Evolutionary conservation across 2,113 vertebrate species (phyloP), one percentile per base, ranked within the genome.

Genomic region (Myotis brandtii): DNA sequence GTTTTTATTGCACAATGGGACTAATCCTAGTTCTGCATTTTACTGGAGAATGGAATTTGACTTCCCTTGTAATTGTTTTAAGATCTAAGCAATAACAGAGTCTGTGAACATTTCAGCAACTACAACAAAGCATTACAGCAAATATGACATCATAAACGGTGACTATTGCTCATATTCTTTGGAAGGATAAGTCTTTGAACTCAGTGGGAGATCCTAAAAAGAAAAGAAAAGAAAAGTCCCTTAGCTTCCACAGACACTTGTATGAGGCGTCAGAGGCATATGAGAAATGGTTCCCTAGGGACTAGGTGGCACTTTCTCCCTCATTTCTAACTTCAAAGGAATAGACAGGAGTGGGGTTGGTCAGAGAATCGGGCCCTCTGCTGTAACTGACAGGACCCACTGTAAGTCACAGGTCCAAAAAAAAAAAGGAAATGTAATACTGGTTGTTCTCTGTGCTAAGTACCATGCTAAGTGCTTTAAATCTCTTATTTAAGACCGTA

Each of bases 21-120:
- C 56, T 76, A 52, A 30, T 62, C 43, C 4, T 23, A 21, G 8
- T 64, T 93, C 59, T 90, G 62, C 25, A 9, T 64, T 95, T 82
- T 81, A 70, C 81, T 73, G 12, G 46, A 89, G 48, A 94, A 92
- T 43, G 18, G 91, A 56, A 37, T 85, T 76, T 64, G 37, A 70
- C 76, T 94, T 95, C 84, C 40, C 67, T 93, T 93, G 20, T 23
- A 95, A 81, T 85, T 95, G 70, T 94, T 85, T 91, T 77, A 75
- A 77, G 66, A 95, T 94, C 94, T 92, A 83, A 95, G 32, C 85
- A 85, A 5, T 93, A 81, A 83, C 40, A 12, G 23, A 93, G 27
- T 18, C 77, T n/a, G 37, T 84, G 89, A 86, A 37, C 79, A 83
- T 84, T 86, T 96, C 80, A 91, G 50, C 46, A 56, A 34, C 56